Evolutionary conservation across 2,888 invertebrate species (phyloP).

Genomic region (Tetropium fuscum): DNA sequence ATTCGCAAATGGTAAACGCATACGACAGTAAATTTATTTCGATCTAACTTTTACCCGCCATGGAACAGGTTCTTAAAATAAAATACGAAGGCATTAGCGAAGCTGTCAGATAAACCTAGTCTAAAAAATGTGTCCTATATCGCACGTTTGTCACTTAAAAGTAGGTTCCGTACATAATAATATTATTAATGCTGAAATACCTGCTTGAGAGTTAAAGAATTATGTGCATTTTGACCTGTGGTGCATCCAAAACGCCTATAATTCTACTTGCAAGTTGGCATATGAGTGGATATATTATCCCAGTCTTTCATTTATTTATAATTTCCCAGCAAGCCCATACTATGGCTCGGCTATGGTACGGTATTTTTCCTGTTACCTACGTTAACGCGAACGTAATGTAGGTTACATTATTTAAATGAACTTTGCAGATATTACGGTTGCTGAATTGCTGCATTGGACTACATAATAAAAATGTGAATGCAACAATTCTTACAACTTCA

Average conservation of each 20-base stretch:
- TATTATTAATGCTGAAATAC: background rate
- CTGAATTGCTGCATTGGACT: background rate
- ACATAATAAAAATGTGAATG: no score
- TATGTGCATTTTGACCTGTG: no score
- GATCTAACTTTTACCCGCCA: no score
- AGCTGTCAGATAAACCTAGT: background rate
- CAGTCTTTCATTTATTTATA: no score
- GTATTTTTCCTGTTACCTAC: constrained; percentile 17
- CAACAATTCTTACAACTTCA: no score
- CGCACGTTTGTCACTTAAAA: background rate
- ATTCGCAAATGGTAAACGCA: no score
- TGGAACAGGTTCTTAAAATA: constrained; percentile 4
- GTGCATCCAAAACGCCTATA: no score
- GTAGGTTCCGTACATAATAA: no score
- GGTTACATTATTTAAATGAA: constrained; percentile 17
- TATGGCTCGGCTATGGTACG: background rate
- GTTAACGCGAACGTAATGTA: constrained; percentile 18
- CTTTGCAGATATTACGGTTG: constrained; percentile 1
- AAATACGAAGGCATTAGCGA: background rate
- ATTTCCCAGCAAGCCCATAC: constrained; percentile 5
- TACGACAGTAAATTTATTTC: no score
- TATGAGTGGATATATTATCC: no score
- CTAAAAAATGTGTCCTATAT: background rate
- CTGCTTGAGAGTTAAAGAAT: no score
- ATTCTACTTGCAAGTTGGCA: no score